Conservation (phyloP, 2,888 invertebrate species). For the Tipula unca region DNA sequence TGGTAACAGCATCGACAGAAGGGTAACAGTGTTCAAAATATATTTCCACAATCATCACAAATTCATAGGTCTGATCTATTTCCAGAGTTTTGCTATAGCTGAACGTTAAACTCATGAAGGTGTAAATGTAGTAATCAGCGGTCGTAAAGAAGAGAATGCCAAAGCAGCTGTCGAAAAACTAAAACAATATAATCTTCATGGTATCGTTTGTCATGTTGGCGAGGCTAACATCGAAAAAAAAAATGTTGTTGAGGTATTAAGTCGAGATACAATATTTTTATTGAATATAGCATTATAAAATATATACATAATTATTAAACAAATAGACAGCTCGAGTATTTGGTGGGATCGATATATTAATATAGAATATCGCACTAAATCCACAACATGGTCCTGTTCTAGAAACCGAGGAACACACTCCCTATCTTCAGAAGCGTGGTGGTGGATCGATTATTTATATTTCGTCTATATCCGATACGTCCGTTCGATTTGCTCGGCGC, state of each 20-base stretch:
- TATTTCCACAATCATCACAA: neutral
- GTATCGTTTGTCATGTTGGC: slow-evolving; percentile 76
- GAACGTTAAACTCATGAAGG: slow-evolving; percentile 76
- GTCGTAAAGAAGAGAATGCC: slow-evolving; percentile 82
- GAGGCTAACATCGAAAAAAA: slow-evolving; percentile 65
- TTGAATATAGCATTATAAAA: too few relatives aligned
- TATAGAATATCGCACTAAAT: slow-evolving; percentile 92
- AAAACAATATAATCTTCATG: slow-evolving; percentile 36
- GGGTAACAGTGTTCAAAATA: too few relatives aligned
- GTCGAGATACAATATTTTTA: too few relatives aligned
- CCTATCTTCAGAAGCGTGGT: slow-evolving; percentile 67
- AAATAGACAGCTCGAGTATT: slow-evolving; percentile 56
- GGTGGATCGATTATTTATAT: slow-evolving; percentile 80
- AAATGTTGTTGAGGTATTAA: slow-evolving; percentile 51
- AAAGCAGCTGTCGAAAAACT: slow-evolving; percentile 63
- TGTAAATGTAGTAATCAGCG: slow-evolving; percentile 85
- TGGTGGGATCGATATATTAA: slow-evolving; percentile 85
- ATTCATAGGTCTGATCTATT: neutral
- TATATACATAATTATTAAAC: slow-evolving; percentile 40
- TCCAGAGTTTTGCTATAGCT: slow-evolving; percentile 77
- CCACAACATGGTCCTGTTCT: slow-evolving; percentile 72
- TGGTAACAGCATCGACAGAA: slow-evolving; percentile 80
- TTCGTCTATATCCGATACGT: slow-evolving; percentile 78
- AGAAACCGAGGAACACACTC: slow-evolving; percentile 68
- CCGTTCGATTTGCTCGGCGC: slow-evolving; percentile 58